Base-by-base conservation (phyloP, 2,888 invertebrate genomes). In the Brachyptera putata region DNA sequence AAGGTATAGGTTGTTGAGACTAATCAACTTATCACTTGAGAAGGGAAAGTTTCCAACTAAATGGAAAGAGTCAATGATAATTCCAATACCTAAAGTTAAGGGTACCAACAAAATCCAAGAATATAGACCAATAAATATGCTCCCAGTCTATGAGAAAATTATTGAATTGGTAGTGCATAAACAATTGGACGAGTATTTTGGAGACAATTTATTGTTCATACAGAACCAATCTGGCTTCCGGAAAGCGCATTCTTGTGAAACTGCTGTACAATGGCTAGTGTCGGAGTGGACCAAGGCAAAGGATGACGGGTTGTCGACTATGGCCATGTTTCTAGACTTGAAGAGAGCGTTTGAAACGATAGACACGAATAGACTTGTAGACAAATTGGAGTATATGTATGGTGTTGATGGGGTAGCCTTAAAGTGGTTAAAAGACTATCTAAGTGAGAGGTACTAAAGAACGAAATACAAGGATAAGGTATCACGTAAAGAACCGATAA, bases 171-270 rank as follows among this genome's bases (percentile, higher is more conserved):
- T 26, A 16, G 49, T 25, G 4, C 13, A 14, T 50, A 13, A 14
- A 4, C 22, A 50, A 18, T 4, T 50, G 25, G n/a, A 30, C 14
- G 50, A 50, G 3, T 50, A 50, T 50, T n/a, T 58, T 64, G 62
- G 49, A 50, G 11, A 16, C 3, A 61, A 61, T 30, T 56, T 55
- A 13, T 26, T 66, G 16, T 18, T 64, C n/a, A 26, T 25, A 7
- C 36, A 53, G 3, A 25, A 50, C 36, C 66, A 65, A 58, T 61
- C 62, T n/a, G 66, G 62, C 1, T 65, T 66, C 24, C 48, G 66
- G 30, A 26, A 34, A 37, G 58, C 46, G 1, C 63, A 65, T 24
- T 62, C 59, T 1, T 65, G 66, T 39, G 64, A 64, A 39, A 61
- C 62, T 18, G 57, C 59, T 7, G 30, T 66, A 4, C 61, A 62